Evolutionary conservation across 2,113 vertebrate species (phyloP).

Genomic region (Psephotus haematonotus): DNA sequence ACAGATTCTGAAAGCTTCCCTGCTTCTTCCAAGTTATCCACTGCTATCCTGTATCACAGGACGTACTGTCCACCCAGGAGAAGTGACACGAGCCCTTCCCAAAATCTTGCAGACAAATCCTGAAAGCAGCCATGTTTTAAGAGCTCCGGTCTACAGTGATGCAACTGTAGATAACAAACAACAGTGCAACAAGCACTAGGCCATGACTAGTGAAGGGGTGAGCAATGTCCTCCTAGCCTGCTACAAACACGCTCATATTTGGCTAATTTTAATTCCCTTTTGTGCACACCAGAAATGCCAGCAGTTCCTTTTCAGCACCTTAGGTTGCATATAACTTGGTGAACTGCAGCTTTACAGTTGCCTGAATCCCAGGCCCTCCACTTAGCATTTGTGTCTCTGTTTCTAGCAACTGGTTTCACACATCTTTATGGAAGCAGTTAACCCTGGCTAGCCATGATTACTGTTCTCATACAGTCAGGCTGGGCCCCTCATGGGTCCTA

Average conservation of each 20-base stretch:
- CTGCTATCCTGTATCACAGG: background rate
- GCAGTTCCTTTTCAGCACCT: background rate
- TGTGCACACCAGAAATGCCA: background rate
- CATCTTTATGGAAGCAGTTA: background rate
- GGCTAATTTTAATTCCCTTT: background rate
- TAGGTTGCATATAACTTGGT: background rate
- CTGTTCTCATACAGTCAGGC: background rate
- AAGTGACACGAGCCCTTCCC: background rate
- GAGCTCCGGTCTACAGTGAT: background rate
- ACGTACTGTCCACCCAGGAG: background rate
- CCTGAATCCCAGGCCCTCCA: background rate
- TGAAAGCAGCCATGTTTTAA: background rate
- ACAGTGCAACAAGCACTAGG: background rate
- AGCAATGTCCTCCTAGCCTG: background rate
- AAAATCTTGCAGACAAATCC: background rate
- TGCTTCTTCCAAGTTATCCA: background rate
- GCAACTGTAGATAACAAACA: background rate
- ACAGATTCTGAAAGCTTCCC: background rate
- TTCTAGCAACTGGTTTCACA: background rate
- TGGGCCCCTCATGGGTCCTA: background rate
- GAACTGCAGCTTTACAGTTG: background rate
- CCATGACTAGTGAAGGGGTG: background rate
- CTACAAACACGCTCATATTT: background rate
- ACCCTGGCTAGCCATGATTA: background rate
- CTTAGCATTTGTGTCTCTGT: background rate